phyloP scores from a whole-genome alignment of 2,888 invertebrate species.

The Napeogenes sylphis region DNA sequence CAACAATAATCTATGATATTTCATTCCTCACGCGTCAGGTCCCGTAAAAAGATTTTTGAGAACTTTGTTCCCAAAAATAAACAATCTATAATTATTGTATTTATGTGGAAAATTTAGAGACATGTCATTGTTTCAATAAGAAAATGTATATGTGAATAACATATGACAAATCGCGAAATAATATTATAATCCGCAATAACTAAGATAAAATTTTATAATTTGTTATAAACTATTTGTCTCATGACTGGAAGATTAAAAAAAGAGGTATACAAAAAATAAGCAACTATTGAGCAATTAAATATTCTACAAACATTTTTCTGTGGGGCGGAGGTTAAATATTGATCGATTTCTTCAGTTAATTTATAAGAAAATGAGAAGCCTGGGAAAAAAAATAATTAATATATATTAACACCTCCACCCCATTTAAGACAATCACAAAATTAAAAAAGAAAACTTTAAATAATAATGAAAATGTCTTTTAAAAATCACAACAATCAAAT shows the following conservation, averaged over 20 bases:
- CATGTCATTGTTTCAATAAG: neutral
- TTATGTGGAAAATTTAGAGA: neutral
- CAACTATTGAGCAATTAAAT: too few species aligned
- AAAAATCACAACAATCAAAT: neutral
- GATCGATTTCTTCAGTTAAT: too few species aligned
- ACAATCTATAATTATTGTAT: neutral
- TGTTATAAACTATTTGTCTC: too few species aligned
- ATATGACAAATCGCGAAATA: neutral
- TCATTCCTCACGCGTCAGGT: conserved; percentile 25
- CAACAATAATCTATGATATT: conserved; percentile 19
- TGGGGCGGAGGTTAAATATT: too few species aligned
- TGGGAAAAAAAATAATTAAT: too few species aligned
- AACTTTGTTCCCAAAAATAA: conserved; percentile 22
- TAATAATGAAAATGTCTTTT: conserved; percentile 4
- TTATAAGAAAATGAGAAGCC: too few species aligned
- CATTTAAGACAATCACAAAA: neutral
- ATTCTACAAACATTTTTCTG: too few species aligned
- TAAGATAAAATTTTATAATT: too few species aligned
- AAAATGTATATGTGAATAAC: neutral
- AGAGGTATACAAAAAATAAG: too few species aligned
- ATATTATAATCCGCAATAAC: too few species aligned
- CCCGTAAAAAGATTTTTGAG: conserved; percentile 16
- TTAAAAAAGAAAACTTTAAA: neutral
- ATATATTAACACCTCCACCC: too few species aligned
- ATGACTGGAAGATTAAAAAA: too few species aligned